Evolutionary conservation across 30 jellyfish, hydroid and myxozoan species (phyloP).

Genomic region (Clytia hemisphaerica): DNA sequence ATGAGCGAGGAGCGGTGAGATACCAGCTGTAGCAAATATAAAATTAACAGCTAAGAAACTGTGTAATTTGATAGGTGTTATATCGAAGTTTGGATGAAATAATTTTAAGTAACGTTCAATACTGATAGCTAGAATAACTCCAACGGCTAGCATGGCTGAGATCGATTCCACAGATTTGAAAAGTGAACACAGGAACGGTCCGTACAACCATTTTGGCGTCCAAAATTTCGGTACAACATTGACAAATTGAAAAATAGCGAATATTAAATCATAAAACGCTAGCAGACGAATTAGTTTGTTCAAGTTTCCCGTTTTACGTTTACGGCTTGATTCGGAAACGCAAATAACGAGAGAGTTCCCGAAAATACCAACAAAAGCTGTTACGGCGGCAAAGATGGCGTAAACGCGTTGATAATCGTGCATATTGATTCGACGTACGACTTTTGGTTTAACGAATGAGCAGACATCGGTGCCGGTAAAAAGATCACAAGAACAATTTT

Average conservation of each 20-base stretch:
- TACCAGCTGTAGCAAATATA: background rate
- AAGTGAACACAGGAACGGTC: background rate
- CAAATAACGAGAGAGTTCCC: background rate
- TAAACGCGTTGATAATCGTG: background rate
- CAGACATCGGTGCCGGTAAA: no score
- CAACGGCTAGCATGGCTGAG: constrained; percentile 26
- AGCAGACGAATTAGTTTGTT: constrained; percentile 23
- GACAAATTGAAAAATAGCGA: constrained; percentile 36
- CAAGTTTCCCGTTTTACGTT: constrained; percentile 20
- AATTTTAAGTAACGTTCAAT: constrained; percentile 36
- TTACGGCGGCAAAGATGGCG: constrained; percentile 3
- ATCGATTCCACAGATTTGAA: background rate
- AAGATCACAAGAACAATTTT: no score
- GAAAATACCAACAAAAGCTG: background rate
- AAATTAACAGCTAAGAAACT: background rate
- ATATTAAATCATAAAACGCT: constrained; percentile 25
- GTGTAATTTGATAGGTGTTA: background rate
- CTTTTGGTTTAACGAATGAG: no score
- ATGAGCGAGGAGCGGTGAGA: background rate
- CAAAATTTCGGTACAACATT: constrained; percentile 30
- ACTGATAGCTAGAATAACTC: constrained; percentile 27
- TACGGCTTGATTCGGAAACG: background rate
- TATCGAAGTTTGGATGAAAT: constrained; percentile 15
- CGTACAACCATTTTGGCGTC: constrained; percentile 6
- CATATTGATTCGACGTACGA: no score